Conservation (phyloP, 2,888 invertebrate species). For the Alloplasta piceator region DNA sequence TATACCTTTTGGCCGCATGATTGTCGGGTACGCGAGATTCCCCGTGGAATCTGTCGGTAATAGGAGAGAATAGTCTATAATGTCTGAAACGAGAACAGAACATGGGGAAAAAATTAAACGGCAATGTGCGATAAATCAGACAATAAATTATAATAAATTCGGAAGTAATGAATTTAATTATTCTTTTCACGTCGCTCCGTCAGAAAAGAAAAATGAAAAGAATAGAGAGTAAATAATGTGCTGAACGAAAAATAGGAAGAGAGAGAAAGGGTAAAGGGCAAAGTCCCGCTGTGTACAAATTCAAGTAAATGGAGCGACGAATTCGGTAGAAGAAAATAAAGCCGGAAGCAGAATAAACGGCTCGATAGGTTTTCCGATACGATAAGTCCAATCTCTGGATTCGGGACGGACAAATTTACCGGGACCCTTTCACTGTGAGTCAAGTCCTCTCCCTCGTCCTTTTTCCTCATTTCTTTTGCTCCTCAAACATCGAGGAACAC, state of each 20-base stretch:
- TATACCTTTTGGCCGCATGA: conserved; percentile 89
- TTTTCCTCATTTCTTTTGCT: conserved; percentile 5
- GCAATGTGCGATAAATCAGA: neutral
- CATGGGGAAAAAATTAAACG: conserved; percentile 38
- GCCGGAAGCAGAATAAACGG: conserved; percentile 79
- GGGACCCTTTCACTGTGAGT: conserved; percentile 13
- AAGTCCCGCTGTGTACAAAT: conserved; percentile 75
- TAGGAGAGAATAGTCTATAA: conserved; percentile 89
- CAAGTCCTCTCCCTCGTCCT: conserved; percentile 18
- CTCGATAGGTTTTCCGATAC: conserved; percentile 79
- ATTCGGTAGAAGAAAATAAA: conserved; percentile 77
- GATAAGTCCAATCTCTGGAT: conserved; percentile 74
- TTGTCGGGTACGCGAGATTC: conserved; percentile 88
- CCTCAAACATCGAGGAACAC: conserved; percentile 30
- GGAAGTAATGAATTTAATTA: neutral
- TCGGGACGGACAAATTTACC: conserved; percentile 18
- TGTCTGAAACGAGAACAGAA: conserved; percentile 86
- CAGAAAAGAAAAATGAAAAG: conserved; percentile 22
- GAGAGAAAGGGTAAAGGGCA: conserved; percentile 56
- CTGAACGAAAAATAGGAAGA: conserved; percentile 46
- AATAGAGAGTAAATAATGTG: conserved; percentile 27
- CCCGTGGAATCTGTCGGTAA: conserved; percentile 91
- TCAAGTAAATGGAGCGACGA: conserved; percentile 77
- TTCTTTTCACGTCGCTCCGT: neutral
- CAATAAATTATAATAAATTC: neutral